phyloP scores from a whole-genome alignment of 1,140 invertebrate genomes.

The Pissodes strobi region DNA sequence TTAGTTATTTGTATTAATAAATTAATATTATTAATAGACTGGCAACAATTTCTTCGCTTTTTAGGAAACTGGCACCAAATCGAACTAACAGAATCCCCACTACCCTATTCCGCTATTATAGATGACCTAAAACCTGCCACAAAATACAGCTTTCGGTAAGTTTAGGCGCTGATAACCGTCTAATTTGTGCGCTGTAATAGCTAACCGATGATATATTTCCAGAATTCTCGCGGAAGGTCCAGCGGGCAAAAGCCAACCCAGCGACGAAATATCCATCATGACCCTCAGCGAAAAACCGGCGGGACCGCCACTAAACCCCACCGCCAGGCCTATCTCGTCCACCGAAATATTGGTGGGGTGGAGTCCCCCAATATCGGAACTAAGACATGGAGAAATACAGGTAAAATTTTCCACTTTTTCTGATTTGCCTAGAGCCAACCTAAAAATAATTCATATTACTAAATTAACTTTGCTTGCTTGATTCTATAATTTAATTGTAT shows the following conservation, averaged over 20 bases:
- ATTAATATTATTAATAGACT: no score
- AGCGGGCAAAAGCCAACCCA: constrained; percentile 73
- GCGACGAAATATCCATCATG: constrained; percentile 67
- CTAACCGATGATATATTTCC: no score
- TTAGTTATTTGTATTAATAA: no score
- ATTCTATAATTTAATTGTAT: no score
- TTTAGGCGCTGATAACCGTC: no score
- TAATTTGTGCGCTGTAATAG: not conserved
- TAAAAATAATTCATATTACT: no score
- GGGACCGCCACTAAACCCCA: constrained; percentile 73
- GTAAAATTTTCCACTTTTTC: no score
- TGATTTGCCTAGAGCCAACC: no score
- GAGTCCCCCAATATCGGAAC: constrained; percentile 69
- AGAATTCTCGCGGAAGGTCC: constrained; percentile 77
- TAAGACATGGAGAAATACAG: constrained; percentile 71
- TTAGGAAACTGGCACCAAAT: constrained; percentile 67
- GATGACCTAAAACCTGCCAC: constrained; percentile 79
- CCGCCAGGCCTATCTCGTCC: constrained; percentile 72
- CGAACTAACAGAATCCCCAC: constrained; percentile 66
- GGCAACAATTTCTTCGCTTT: no score
- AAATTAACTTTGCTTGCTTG: no score
- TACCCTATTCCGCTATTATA: constrained; percentile 65
- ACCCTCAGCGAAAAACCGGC: constrained; percentile 80
- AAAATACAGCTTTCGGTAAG: constrained; percentile 65
- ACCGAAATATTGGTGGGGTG: constrained; percentile 78